These are phyloP conservation scores for Sinohyriopsis cumingii DNA, from an alignment of 2,888 invertebrate species.

Conservation along the genomic window DNA sequence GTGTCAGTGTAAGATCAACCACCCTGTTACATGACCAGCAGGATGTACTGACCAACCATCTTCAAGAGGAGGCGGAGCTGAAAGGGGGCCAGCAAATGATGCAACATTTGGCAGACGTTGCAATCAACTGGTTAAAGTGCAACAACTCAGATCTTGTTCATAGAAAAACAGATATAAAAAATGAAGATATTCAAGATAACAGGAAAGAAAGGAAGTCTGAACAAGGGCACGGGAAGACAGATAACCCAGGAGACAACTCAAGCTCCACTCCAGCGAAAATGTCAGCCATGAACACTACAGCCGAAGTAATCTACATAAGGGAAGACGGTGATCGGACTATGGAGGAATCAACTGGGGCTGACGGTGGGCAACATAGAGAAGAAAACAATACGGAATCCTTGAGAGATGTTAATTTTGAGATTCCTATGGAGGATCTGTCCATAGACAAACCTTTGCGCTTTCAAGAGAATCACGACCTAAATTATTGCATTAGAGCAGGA, in stretches of 20 bases:
- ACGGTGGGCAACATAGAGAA: neutral
- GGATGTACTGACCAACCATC: constrained; percentile 19
- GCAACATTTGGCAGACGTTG: constrained; percentile 13
- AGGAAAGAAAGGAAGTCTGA: neutral
- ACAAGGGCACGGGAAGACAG: constrained; percentile 3
- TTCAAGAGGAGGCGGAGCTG: constrained; percentile 28
- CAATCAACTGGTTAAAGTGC: constrained; percentile 3
- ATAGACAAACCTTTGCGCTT: neutral
- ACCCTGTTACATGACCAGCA: constrained; percentile 12
- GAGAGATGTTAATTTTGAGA: constrained; percentile 13
- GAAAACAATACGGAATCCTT: constrained; percentile 2
- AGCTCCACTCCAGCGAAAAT: constrained; percentile 37
- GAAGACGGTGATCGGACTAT: constrained; percentile 44
- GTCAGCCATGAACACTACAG: constrained; percentile 72
- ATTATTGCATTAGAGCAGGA: neutral
- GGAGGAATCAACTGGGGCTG: constrained; percentile 6
- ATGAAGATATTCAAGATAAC: constrained; percentile 10
- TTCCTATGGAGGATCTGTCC: neutral
- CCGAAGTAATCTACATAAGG: constrained; percentile 71
- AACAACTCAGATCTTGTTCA: constrained; percentile 16
- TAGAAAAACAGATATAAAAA: constrained; percentile 13
- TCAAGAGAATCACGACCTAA: neutral
- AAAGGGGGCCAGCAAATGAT: constrained; percentile 16
- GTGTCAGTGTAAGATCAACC: too few relatives aligned
- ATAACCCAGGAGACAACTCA: constrained; percentile 11